These are phyloP conservation scores for Myotis myotis DNA, from an alignment of 2,797 vertebrate species.

Conservation along the genomic window DNA sequence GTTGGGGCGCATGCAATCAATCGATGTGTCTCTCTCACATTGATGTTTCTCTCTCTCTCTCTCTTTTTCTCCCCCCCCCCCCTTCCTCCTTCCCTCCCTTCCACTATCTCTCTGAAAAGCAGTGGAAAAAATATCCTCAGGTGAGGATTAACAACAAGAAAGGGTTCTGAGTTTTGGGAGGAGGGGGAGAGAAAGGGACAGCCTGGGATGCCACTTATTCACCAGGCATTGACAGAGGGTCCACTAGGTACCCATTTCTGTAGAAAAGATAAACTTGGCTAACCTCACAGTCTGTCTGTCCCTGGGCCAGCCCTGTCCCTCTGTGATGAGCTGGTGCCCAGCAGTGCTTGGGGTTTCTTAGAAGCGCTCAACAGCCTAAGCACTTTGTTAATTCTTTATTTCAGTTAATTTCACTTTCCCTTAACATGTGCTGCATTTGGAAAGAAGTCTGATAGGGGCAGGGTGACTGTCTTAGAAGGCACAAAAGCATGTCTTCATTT, in stretches of 20 bases:
- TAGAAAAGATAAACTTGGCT: not conserved
- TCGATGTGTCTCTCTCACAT: too few relatives aligned
- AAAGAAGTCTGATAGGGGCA: not conserved
- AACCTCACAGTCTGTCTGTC: not conserved
- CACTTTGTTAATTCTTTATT: not conserved
- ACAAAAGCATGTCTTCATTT: not conserved
- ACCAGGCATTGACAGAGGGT: not conserved
- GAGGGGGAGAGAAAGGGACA: not conserved
- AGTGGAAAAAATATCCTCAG: too few relatives aligned
- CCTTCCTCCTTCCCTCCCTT: too few relatives aligned
- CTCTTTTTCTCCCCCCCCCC: too few relatives aligned
- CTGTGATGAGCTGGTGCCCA: not conserved
- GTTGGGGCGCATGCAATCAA: too few relatives aligned
- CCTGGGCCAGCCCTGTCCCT: not conserved
- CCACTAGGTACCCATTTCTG: not conserved
- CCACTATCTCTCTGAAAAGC: too few relatives aligned
- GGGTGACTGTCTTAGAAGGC: not conserved
- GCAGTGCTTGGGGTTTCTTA: not conserved
- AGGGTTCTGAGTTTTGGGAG: not conserved
- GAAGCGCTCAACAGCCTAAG: not conserved
- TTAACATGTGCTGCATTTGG: not conserved
- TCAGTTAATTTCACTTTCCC: not conserved
- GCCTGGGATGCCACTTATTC: not conserved
- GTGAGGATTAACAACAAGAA: not conserved
- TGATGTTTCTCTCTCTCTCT: too few relatives aligned